These are phyloP conservation scores for Drosophila nigricruria DNA, from an alignment of 2,888 invertebrate species.

Conservation along the genomic window DNA sequence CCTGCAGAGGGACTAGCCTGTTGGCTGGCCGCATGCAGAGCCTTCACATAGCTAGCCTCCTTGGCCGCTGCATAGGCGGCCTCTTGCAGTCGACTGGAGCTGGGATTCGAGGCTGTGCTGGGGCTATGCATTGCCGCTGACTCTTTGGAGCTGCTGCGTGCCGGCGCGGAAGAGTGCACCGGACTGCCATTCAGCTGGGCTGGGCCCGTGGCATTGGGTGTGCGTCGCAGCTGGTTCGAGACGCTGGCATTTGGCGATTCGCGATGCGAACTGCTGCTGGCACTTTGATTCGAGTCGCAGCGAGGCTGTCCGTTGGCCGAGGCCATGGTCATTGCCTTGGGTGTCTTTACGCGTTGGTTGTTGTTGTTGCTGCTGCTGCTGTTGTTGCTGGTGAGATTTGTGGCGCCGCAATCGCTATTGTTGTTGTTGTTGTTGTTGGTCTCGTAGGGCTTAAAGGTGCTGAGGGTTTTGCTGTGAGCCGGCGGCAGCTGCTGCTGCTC, in stretches of 20 bases:
- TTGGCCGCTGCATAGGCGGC: constrained; percentile 81
- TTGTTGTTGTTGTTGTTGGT: constrained; percentile 86
- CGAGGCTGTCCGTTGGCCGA: constrained; percentile 84
- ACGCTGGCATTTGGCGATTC: constrained; percentile 81
- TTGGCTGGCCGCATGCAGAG: constrained; percentile 83
- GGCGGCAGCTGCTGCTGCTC: constrained; percentile 83
- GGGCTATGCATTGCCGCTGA: constrained; percentile 76
- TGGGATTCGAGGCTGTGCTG: constrained; percentile 64
- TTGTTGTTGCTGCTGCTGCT: constrained; percentile 26
- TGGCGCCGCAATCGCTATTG: constrained; percentile 74
- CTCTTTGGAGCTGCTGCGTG: constrained; percentile 83
- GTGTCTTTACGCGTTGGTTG: constrained; percentile 66
- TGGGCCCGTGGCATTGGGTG: constrained; percentile 35
- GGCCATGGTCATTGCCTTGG: constrained; percentile 49
- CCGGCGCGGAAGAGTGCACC: constrained; percentile 59
- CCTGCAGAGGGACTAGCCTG: constrained; percentile 69
- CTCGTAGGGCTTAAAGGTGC: constrained; percentile 92
- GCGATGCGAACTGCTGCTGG: constrained; percentile 85
- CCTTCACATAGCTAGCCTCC: constrained; percentile 84
- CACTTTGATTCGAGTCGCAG: constrained; percentile 92
- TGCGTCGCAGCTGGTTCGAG: constrained; percentile 45
- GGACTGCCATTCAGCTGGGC: constrained; percentile 71
- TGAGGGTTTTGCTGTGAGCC: constrained; percentile 75
- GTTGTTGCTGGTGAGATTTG: constrained; percentile 62
- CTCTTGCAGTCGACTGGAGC: constrained; percentile 70